phyloP scores from a whole-genome alignment of 2,113 vertebrate species.

The Diphyllodes magnificus region DNA sequence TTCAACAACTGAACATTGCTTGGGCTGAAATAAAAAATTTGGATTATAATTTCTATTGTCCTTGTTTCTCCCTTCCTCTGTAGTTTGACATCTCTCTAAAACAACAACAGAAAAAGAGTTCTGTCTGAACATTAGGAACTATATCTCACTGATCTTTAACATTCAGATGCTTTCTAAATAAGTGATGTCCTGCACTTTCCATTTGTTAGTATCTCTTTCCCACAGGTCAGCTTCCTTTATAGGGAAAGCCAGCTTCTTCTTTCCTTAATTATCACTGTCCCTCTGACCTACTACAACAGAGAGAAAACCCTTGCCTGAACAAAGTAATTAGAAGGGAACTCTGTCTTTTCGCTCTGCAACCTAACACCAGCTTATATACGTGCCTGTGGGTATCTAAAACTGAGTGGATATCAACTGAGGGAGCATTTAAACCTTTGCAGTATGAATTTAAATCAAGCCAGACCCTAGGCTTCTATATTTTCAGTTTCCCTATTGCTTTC shows the following conservation, averaged over 20 bases:
- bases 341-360: not conserved
- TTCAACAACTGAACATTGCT: not conserved
- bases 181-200: not conserved
- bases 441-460: not conserved
- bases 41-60: not conserved
- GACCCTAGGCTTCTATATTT: not conserved
- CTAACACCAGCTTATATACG: accelerated
- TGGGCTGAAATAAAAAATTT: not conserved
- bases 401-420: not conserved
- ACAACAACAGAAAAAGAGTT: not conserved
- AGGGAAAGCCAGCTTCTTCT: not conserved
- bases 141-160: not conserved
- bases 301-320: not conserved
- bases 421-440: not conserved
- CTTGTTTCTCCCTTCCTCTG: not conserved
- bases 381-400: not conserved
- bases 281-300: not conserved
- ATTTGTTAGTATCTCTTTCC: not conserved
- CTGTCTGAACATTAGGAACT: not conserved
- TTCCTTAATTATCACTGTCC: not conserved
- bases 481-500: not conserved
- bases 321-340: not conserved
- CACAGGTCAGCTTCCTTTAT: not conserved
- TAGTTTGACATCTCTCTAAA: not conserved
- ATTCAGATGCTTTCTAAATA: not conserved